phyloP scores from a whole-genome alignment of 2,113 vertebrate genomes.

The Aegithalos caudatus region DNA sequence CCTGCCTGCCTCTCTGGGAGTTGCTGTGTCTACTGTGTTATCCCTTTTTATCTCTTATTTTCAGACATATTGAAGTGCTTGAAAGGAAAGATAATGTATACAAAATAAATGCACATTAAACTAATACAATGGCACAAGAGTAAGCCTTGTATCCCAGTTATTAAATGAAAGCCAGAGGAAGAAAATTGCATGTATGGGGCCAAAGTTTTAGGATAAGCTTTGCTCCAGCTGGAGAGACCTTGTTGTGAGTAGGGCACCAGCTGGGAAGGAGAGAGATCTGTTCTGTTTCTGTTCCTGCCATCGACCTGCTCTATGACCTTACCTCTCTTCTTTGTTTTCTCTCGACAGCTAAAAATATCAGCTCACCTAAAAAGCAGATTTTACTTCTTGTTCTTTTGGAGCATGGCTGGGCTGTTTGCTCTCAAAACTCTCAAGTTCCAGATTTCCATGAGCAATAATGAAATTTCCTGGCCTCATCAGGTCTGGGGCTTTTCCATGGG shows the following conservation, averaged over 20 bases:
- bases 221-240: constrained; percentile 8
- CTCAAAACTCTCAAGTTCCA: neutral
- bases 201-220: neutral
- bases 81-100: constrained; percentile 32
- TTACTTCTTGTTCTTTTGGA: neutral
- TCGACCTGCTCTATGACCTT: constrained; percentile 10
- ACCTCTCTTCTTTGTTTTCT: neutral
- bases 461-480: neutral
- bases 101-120: constrained; percentile 39
- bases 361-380: neutral
- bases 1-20: constrained; percentile 22
- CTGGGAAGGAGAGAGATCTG: neutral
- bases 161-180: neutral
- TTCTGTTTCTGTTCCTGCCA: constrained; percentile 27
- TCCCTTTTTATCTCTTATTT: constrained; percentile 43
- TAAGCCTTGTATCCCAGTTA: neutral
- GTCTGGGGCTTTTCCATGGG: neutral
- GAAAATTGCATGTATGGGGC: neutral
- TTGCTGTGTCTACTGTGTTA: neutral
- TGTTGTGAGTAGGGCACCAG: neutral
- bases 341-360: constrained; percentile 10
- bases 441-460: neutral
- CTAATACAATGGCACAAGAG: neutral
- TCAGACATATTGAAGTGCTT: constrained; percentile 35
- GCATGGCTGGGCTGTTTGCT: neutral